These are phyloP conservation scores for Polyergus mexicanus DNA, from an alignment of 1,140 invertebrate genomes.

Conservation along the genomic window DNA sequence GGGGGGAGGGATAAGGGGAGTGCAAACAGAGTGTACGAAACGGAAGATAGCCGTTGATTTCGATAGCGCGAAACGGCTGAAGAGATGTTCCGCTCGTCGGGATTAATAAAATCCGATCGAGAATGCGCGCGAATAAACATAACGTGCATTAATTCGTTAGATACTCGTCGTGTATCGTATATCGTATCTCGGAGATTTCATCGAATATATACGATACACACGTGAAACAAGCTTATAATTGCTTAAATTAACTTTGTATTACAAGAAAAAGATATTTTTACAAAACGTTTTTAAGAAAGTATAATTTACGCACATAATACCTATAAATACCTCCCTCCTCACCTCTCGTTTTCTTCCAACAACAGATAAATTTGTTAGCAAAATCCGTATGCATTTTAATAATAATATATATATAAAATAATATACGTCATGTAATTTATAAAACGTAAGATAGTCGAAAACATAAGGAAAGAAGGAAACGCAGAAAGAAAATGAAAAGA, in stretches of 20 bases:
- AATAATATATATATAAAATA: neutral
- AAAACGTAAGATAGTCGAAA: neutral
- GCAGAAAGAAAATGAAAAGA: conserved; percentile 53
- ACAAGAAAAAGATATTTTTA: neutral
- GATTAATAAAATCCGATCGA: conserved; percentile 42
- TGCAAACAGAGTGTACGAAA: conserved; percentile 53
- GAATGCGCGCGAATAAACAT: conserved; percentile 31
- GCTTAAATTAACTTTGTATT: neutral
- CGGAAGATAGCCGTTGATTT: conserved; percentile 41
- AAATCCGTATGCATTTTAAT: conserved; percentile 3
- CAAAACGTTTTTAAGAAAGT: neutral
- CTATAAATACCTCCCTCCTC: neutral
- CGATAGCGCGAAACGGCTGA: neutral
- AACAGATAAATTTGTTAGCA: neutral
- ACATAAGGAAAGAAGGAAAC: conserved; percentile 41
- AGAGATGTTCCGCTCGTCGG: neutral
- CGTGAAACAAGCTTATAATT: conserved; percentile 19
- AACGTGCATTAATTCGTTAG: conserved; percentile 20
- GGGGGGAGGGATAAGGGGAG: conserved; percentile 21
- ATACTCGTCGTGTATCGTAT: neutral
- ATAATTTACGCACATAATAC: neutral
- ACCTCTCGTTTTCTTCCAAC: neutral
- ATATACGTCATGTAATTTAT: conserved; percentile 23
- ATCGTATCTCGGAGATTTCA: neutral
- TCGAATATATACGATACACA: neutral